These are phyloP conservation scores for Campopleginae sp. DNA, from an alignment of 2,888 invertebrate species.

Conservation along the genomic window DNA sequence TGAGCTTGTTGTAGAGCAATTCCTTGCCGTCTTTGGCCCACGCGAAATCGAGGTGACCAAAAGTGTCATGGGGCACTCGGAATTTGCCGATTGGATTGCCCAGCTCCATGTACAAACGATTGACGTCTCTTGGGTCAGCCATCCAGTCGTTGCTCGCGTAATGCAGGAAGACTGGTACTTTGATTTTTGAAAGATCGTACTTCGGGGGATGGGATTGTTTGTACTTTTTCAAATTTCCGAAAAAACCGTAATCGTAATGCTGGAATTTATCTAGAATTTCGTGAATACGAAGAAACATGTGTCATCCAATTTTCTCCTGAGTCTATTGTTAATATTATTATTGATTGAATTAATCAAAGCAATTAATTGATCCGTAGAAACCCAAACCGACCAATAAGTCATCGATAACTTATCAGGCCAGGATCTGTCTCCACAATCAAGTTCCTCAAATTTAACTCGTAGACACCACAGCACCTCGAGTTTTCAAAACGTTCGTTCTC, in stretches of 20 bases:
- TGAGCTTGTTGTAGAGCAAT: conserved; percentile 65
- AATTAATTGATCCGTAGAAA: too few species aligned
- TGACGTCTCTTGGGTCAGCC: conserved; percentile 86
- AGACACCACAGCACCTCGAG: too few species aligned
- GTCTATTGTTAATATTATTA: not conserved
- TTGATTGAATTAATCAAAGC: too few species aligned
- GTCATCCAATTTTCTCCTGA: not conserved
- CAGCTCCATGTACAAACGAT: conserved; percentile 84
- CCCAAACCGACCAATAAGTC: too few species aligned
- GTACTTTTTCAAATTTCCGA: conserved; percentile 86
- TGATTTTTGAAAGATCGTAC: conserved; percentile 86
- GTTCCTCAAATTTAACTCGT: too few species aligned
- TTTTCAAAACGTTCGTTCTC: too few species aligned
- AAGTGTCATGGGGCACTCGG: conserved; percentile 67
- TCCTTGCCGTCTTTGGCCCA: conserved; percentile 66
- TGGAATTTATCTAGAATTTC: conserved; percentile 79
- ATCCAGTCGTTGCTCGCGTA: conserved; percentile 89
- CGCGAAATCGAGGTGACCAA: conserved; percentile 72
- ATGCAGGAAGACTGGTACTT: conserved; percentile 88
- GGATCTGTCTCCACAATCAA: not conserved
- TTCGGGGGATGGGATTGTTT: conserved; percentile 86
- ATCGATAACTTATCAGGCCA: too few species aligned
- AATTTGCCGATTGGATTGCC: conserved; percentile 85
- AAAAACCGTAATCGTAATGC: conserved; percentile 85
- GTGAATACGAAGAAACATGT: not conserved